Evolutionary conservation across 2,113 vertebrate species (phyloP).

Genomic region (Nicator chloris): DNA sequence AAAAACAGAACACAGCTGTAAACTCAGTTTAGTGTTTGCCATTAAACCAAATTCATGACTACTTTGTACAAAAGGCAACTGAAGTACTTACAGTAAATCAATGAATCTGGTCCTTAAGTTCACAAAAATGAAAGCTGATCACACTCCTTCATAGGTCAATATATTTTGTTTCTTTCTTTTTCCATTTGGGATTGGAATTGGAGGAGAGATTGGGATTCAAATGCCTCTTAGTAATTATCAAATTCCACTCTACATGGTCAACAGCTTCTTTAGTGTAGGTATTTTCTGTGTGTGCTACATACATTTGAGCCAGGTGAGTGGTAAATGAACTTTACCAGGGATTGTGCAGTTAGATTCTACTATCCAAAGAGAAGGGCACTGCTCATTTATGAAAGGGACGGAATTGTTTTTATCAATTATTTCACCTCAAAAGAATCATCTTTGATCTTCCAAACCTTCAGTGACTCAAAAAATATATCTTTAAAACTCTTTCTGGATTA

Average conservation of each 20-base stretch:
- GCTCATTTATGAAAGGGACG: neutral
- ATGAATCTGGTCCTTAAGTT: neutral
- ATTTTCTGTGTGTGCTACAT: neutral
- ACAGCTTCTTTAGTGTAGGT: neutral
- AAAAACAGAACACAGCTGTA: neutral
- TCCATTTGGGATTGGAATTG: no score
- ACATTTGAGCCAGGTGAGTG: neutral
- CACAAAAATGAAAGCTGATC: neutral
- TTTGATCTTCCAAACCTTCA: neutral
- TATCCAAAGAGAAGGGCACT: neutral
- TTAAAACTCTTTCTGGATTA: neutral
- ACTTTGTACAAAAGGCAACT: neutral
- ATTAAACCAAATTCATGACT: neutral
- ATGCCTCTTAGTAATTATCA: neutral
- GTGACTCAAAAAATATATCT: neutral
- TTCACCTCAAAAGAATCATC: neutral
- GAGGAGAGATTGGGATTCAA: neutral
- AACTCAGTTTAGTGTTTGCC: neutral
- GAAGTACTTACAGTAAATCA: neutral
- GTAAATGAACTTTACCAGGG: neutral
- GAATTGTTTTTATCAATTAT: neutral
- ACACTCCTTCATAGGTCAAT: neutral
- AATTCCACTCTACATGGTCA: neutral
- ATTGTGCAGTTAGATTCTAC: neutral
- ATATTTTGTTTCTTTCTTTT: neutral